Conservation (phyloP, 2,888 invertebrate species). For the Stenolophus ochropezus region DNA sequence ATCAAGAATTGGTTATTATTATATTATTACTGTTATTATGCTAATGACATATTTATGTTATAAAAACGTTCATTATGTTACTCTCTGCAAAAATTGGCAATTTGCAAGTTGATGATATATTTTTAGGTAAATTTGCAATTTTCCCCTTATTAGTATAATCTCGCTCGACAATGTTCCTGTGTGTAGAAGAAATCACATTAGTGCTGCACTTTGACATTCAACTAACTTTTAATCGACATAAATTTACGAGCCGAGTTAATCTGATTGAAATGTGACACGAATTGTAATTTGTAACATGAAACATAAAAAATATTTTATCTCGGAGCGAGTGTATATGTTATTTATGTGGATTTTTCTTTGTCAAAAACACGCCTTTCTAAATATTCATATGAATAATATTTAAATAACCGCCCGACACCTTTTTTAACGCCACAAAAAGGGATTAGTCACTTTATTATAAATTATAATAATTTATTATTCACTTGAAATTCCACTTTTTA, state of each 20-base stretch:
- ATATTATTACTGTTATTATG: background rate
- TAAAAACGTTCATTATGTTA: background rate
- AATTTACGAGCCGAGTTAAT: conserved; percentile 52
- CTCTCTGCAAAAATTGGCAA: background rate
- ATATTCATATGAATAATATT: conserved; percentile 17
- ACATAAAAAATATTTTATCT: conserved; percentile 54
- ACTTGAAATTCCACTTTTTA: background rate
- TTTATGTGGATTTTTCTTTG: conserved; percentile 27
- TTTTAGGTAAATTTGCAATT: conserved; percentile 7
- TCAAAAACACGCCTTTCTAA: conserved; percentile 24
- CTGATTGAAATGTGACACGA: conserved; percentile 53
- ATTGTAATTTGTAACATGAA: conserved; percentile 59
- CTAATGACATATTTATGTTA: background rate
- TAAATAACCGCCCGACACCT: conserved; percentile 2
- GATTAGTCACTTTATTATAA: background rate
- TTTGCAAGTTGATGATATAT: background rate
- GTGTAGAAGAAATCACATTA: conserved; percentile 23
- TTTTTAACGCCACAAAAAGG: background rate
- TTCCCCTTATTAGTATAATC: conserved; percentile 18
- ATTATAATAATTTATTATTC: background rate
- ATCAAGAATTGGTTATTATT: too few species aligned
- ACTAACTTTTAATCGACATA: conserved; percentile 56
- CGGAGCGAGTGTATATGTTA: conserved; percentile 24
- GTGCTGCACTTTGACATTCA: conserved; percentile 55
- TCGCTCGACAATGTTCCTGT: background rate